Evolutionary conservation across 2,888 invertebrate genomes (phyloP), one percentile per base, ranked within the genome.

Genomic region (Hydrotaea cyrtoneurina): DNA sequence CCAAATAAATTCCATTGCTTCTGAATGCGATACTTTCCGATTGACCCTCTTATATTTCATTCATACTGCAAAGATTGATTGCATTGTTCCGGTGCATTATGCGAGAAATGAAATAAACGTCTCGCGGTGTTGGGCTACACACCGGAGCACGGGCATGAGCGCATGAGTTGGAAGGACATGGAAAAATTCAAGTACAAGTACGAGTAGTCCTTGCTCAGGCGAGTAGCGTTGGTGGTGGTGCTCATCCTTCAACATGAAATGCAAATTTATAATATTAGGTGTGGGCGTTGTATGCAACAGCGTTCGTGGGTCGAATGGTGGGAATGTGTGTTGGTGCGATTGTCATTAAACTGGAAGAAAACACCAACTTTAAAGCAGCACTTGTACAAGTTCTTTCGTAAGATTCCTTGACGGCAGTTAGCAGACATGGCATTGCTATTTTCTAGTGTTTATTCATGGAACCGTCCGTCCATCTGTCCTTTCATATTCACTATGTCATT

Each of bases 401-500:
- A 66, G 69, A 23, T 69, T 21, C 21, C 23, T 23, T 43, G n/a
- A n/a, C 15, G 43, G 46, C 43, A 21, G n/a, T 23, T 43, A 69
- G 4, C 36, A n/a, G 2, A 5, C 31, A 31, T 31, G 31, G 31
- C 31, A 31, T 31, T 31, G 31, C 31, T 31, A 31, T 2, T 7
- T 31, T 2, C 31, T 4, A 31, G 31, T 31, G 31, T 7, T 31
- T 31, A 31, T 31, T n/a, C n/a, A n/a, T n/a, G 31, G 3, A 31
- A 7, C 31, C 31, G 31, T 31, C 31, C 7, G 31, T 31, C 31
- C 31, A 4, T 31, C 31, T 31, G 31, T 31, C 31, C 7, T 31
- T 69, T 50, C 66, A 66, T 76, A 62, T 17, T 55, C 73, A 64
- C 72, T 76, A 74, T 79, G 77, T 85, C 53, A 79, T 79, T 77